A percentile compares a stretch with the other conserved stretches of the same genome.
phyloP scores from a whole-genome alignment of 1,140 invertebrate genomes.

The Panonychus citri region DNA sequence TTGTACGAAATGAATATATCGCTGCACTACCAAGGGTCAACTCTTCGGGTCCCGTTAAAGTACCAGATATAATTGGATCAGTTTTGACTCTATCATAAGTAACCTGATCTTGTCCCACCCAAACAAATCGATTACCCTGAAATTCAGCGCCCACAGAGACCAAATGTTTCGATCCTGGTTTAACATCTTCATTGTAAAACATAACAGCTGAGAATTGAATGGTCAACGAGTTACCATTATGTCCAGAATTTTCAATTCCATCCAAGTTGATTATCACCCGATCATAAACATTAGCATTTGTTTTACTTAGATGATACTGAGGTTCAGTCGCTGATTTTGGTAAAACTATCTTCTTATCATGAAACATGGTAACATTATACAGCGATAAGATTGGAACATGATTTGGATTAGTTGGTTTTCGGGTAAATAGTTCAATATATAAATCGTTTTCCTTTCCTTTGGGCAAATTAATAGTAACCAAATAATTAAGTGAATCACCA shows the following conservation, averaged over 20 bases:
- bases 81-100: background rate
- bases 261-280: background rate
- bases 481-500: background rate
- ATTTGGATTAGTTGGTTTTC: background rate
- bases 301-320: background rate
- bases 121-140: background rate
- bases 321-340: background rate
- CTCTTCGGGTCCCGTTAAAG: background rate
- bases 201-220: background rate
- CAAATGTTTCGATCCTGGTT: background rate
- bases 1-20: background rate
- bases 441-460: background rate
- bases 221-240: background rate
- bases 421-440: background rate
- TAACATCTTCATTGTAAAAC: background rate
- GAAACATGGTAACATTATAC: background rate
- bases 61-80: background rate
- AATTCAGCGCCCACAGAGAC: background rate
- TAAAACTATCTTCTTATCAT: background rate
- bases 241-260: background rate
- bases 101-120: background rate
- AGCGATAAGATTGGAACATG: background rate
- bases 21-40: background rate
- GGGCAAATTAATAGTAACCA: background rate
- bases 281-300: background rate